These are phyloP conservation scores for Entomyzon cyanotis DNA, from an alignment of 2,113 vertebrate species.

Conservation along the genomic window DNA sequence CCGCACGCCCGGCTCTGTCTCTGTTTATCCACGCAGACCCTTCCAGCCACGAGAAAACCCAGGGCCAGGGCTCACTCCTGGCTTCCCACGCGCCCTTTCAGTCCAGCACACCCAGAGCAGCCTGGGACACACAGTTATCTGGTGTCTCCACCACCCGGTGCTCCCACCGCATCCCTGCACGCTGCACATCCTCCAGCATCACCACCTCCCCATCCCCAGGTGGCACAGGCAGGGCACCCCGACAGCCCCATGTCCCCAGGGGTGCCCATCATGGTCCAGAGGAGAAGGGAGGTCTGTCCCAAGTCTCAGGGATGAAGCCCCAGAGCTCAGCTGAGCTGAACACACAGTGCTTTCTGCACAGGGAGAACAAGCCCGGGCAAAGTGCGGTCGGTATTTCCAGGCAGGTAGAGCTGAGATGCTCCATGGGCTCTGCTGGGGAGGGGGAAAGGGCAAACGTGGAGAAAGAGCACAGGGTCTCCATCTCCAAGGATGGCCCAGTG, in stretches of 20 bases:
- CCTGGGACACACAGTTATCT: fast-evolving
- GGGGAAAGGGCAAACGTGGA: background rate
- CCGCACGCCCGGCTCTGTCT: background rate
- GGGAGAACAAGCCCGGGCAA: constrained; percentile 57
- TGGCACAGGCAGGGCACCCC: fast-evolving
- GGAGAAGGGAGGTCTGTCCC: background rate
- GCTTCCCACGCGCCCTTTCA: fast-evolving
- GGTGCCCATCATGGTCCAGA: fast-evolving
- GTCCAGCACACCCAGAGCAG: background rate
- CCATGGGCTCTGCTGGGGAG: fast-evolving
- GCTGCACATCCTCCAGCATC: fast-evolving
- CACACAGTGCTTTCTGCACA: fast-evolving
- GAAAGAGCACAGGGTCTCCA: background rate
- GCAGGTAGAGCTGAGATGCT: background rate
- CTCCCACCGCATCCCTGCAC: fast-evolving
- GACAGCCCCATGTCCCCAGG: fast-evolving
- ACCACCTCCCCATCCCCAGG: fast-evolving
- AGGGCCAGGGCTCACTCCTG: fast-evolving
- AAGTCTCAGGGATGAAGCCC: background rate
- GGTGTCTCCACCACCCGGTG: fast-evolving
- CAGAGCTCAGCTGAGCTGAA: background rate
- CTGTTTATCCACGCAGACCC: background rate
- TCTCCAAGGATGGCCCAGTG: fast-evolving
- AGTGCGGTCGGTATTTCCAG: background rate
- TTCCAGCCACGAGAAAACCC: background rate